These are phyloP conservation scores for Elmis aenea DNA, from an alignment of 2,888 invertebrate species.

Conservation along the genomic window DNA sequence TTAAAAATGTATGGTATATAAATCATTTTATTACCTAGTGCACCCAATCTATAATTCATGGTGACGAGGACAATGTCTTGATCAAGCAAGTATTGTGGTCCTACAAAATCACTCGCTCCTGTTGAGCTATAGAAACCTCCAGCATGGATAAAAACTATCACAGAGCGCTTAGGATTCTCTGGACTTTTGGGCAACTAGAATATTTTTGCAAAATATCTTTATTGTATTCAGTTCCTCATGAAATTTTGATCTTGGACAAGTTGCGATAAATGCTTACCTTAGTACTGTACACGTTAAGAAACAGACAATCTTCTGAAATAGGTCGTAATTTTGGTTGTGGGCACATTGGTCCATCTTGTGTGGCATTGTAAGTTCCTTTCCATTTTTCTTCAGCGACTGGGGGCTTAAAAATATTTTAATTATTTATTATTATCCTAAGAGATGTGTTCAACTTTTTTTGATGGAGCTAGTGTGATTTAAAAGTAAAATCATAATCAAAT, in stretches of 20 bases:
- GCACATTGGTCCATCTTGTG: slow-evolving; percentile 37
- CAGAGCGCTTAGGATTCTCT: slow-evolving; percentile 41
- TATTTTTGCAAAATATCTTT: background rate
- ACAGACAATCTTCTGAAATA: slow-evolving; percentile 59
- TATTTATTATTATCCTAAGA: background rate
- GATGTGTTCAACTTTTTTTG: background rate
- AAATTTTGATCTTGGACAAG: background rate
- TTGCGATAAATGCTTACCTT: slow-evolving; percentile 35
- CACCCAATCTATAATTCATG: slow-evolving; percentile 59
- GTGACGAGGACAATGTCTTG: slow-evolving; percentile 61
- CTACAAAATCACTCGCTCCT: slow-evolving; percentile 49
- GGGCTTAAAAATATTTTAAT: slow-evolving; percentile 11
- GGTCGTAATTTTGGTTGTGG: slow-evolving; percentile 37
- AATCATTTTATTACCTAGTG: slow-evolving; percentile 44
- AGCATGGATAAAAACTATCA: slow-evolving; percentile 59
- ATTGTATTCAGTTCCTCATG: background rate
- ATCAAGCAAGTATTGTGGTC: slow-evolving; percentile 60
- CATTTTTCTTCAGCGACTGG: slow-evolving; percentile 20
- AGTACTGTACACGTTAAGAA: slow-evolving; percentile 58
- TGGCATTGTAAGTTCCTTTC: slow-evolving; percentile 17
- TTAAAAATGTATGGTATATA: background rate
- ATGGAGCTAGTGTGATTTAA: too few relatives aligned
- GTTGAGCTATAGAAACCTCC: slow-evolving; percentile 56
- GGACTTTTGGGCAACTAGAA: slow-evolving; percentile 35
- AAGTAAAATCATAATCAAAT: too few relatives aligned